A percentile compares a stretch with the other conserved stretches of the same genome.
phyloP scores from a whole-genome alignment of 1,140 invertebrate species.

The Heliconius eleuchia region DNA sequence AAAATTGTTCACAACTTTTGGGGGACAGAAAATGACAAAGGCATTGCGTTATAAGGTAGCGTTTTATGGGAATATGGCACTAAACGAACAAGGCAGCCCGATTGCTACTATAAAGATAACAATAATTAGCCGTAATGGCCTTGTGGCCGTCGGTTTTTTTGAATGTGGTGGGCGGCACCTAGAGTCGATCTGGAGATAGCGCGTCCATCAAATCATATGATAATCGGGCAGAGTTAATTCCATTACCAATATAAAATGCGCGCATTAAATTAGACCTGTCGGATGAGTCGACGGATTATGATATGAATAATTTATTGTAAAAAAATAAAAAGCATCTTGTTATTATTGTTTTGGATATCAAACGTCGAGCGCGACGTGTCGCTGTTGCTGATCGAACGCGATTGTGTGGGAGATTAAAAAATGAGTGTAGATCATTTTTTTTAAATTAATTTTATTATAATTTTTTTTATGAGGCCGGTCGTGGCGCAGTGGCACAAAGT shows the following conservation, averaged over 20 bases:
- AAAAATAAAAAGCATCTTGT: constrained; percentile 57
- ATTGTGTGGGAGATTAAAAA: constrained; percentile 49
- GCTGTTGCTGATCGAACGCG: constrained; percentile 51
- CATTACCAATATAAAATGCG: constrained; percentile 80
- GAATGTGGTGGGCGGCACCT: constrained; percentile 64
- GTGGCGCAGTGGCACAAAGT: too few relatives aligned
- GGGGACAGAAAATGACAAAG: constrained; percentile 64
- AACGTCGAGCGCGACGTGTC: constrained; percentile 58
- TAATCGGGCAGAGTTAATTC: constrained; percentile 79
- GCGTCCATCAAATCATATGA: constrained; percentile 79
- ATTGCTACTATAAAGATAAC: constrained; percentile 78
- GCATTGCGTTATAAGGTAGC: constrained; percentile 66
- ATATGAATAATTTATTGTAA: constrained; percentile 79
- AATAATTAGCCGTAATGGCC: constrained; percentile 78
- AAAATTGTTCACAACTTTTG: constrained; percentile 52
- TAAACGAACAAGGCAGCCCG: constrained; percentile 66
- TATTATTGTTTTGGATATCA: constrained; percentile 76
- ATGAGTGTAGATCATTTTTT: not conserved
- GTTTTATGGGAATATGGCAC: constrained; percentile 57
- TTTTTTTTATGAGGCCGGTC: too few relatives aligned
- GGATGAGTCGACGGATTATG: constrained; percentile 77
- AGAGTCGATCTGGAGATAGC: constrained; percentile 69
- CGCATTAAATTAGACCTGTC: constrained; percentile 79
- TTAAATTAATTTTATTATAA: not conserved
- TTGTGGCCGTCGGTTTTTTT: constrained; percentile 52